Conservation (phyloP, 1,140 invertebrate species). For the Drosophila obscura region DNA sequence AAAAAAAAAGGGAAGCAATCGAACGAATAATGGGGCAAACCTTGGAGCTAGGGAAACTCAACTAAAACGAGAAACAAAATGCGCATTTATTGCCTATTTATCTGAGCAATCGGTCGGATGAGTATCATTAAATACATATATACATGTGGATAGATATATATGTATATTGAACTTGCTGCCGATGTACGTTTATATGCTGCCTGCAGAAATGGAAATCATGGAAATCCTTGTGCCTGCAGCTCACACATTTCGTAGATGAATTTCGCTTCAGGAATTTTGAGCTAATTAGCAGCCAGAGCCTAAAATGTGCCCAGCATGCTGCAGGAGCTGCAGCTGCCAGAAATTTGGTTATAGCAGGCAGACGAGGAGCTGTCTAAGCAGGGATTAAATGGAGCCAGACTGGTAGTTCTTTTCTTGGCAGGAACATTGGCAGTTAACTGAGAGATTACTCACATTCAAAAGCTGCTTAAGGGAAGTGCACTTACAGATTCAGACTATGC, state of each 20-base stretch:
- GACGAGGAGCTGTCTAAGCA: too few relatives aligned
- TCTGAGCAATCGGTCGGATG: constrained; percentile 42
- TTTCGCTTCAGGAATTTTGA: constrained; percentile 39
- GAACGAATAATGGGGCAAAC: neutral
- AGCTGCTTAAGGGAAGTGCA: too few relatives aligned
- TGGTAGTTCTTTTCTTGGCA: too few relatives aligned
- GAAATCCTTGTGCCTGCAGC: neutral
- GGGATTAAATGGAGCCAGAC: too few relatives aligned
- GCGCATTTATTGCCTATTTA: constrained; percentile 78
- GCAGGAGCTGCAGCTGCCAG: neutral
- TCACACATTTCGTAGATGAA: constrained; percentile 12
- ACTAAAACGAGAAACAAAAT: constrained; percentile 39
- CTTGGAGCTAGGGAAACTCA: constrained; percentile 38
- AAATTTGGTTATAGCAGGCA: too few relatives aligned
- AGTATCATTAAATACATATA: constrained; percentile 6
- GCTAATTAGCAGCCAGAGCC: constrained; percentile 26
- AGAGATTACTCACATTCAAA: too few relatives aligned
- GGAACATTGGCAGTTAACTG: too few relatives aligned
- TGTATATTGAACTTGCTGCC: too few relatives aligned
- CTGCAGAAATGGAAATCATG: too few relatives aligned
- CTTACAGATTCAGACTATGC: too few relatives aligned
- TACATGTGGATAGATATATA: constrained; percentile 5
- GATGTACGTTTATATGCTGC: too few relatives aligned
- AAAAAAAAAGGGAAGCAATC: constrained; percentile 25
- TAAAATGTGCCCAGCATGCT: constrained; percentile 21